Percentiles rank a stretch among this genome's conserved stretches.
Conservation (phyloP, 2,113 vertebrate genomes). For the Panthera leo region DNA sequence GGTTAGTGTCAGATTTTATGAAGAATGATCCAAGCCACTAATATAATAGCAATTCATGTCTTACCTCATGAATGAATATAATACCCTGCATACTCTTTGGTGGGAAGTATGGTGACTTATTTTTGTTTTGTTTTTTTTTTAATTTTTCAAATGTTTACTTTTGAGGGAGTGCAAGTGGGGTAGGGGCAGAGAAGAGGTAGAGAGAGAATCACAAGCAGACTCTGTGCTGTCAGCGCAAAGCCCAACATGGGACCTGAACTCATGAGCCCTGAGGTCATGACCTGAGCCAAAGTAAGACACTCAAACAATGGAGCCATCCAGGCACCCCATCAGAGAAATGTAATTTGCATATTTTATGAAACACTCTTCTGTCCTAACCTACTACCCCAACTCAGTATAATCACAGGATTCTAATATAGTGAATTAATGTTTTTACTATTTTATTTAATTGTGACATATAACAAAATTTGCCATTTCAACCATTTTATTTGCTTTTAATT, state of each 20-base stretch:
- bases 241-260: too few relatives aligned
- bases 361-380: neutral
- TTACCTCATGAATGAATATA: slow-evolving; percentile 15
- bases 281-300: too few relatives aligned
- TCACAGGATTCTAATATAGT: neutral
- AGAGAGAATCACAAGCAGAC: too few relatives aligned
- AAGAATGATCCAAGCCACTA: slow-evolving; percentile 24
- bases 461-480: neutral
- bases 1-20: neutral
- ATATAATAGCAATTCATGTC: neutral
- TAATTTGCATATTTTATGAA: neutral
- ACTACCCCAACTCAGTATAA: neutral
- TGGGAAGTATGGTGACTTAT: neutral
- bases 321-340: neutral
- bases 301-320: too few relatives aligned
- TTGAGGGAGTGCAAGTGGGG: too few relatives aligned
- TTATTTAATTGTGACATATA: neutral
- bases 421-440: neutral
- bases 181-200: too few relatives aligned
- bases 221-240: too few relatives aligned
- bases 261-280: too few relatives aligned
- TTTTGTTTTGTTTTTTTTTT: neutral
- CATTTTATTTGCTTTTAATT: neutral
- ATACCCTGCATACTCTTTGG: neutral
- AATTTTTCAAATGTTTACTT: too few relatives aligned